Conservation (phyloP, 1,140 invertebrate genomes). For the Microplitis demolitor region DNA sequence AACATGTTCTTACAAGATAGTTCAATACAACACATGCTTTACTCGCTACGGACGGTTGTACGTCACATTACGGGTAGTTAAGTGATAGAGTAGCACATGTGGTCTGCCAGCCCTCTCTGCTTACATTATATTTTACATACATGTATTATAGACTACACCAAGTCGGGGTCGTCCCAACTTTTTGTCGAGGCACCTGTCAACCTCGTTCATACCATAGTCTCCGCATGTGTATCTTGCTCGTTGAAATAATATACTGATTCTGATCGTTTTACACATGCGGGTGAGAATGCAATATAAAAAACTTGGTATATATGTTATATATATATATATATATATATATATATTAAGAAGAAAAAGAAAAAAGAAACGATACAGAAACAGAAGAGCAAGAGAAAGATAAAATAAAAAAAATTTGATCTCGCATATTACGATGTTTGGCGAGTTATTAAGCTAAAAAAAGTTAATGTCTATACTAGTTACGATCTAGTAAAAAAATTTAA, state of each 20-base stretch:
- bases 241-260: slow-evolving; percentile 54
- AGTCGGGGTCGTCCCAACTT: slow-evolving; percentile 33
- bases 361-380: not conserved
- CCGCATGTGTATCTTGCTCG: slow-evolving; percentile 42
- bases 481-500: not conserved
- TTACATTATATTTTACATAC: slow-evolving; percentile 47
- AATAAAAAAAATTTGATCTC: not conserved
- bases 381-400: not conserved
- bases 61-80: slow-evolving; percentile 49
- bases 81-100: slow-evolving; percentile 57
- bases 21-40: slow-evolving; percentile 15
- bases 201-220: slow-evolving; percentile 46
- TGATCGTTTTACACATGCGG: slow-evolving; percentile 48
- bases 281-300: slow-evolving; percentile 33
- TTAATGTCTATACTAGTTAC: not conserved
- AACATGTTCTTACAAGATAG: slow-evolving; percentile 9
- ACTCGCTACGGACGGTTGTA: slow-evolving; percentile 25
- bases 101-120: slow-evolving; percentile 54
- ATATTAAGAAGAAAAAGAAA: not conserved
- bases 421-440: not conserved
- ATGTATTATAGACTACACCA: not conserved
- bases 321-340: no score
- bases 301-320: slow-evolving; percentile 8
- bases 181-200: slow-evolving; percentile 56
- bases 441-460: slow-evolving; percentile 2